Percentiles rank a stretch among this genome's conserved stretches.
phyloP scores from a whole-genome alignment of 2,797 vertebrate genomes.

The Malurus splendens region DNA sequence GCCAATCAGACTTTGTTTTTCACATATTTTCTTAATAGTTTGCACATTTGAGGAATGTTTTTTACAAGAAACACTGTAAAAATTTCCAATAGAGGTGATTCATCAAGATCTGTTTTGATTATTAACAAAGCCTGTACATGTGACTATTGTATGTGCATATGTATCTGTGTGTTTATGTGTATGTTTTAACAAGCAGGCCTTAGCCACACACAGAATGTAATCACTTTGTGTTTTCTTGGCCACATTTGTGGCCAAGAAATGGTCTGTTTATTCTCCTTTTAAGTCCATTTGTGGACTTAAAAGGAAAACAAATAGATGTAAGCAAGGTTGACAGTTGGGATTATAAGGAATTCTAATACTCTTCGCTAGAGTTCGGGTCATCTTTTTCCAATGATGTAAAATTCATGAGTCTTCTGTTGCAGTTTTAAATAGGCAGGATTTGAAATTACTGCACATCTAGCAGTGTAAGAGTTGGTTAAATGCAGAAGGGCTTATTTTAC shows the following conservation, averaged over 20 bases:
- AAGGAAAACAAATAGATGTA: background rate
- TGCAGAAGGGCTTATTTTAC: background rate
- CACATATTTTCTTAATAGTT: slow-evolving; percentile 13
- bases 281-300: background rate
- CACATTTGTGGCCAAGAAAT: background rate
- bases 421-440: background rate
- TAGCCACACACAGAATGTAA: background rate
- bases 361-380: background rate
- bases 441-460: background rate
- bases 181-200: background rate
- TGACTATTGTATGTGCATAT: background rate
- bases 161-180: background rate
- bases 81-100: background rate
- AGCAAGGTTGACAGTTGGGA: background rate
- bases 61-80: background rate
- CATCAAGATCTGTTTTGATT: background rate
- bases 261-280: background rate
- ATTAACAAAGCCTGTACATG: background rate
- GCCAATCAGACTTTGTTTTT: background rate
- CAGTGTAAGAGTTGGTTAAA: background rate
- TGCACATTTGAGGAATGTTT: background rate
- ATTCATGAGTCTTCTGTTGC: background rate
- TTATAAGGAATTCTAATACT: background rate
- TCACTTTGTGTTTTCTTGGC: background rate
- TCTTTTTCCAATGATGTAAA: background rate